Conservation (phyloP, 1,140 invertebrate species). For the Leguminivora glycinivorella region DNA sequence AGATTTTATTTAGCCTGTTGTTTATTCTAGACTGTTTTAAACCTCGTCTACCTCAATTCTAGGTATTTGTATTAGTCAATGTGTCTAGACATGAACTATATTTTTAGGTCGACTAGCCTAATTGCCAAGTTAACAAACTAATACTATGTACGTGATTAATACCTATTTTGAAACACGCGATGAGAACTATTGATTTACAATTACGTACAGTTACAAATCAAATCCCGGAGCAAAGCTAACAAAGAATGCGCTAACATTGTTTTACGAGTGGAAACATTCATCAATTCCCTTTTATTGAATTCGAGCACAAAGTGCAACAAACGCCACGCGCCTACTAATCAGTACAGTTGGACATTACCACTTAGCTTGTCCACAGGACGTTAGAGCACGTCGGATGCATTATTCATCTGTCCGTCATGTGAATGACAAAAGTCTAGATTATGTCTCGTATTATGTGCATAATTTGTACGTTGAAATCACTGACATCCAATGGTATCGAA, state of each 20-base stretch:
- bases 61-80: background rate
- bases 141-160: background rate
- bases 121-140: background rate
- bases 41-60: background rate
- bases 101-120: background rate
- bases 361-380: slow-evolving; percentile 9
- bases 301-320: background rate
- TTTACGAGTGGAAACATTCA: background rate
- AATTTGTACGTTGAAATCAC: background rate
- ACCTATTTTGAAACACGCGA: background rate
- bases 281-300: slow-evolving; percentile 15
- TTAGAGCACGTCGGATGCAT: background rate
- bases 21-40: background rate
- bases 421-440: background rate
- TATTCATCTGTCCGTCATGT: slow-evolving; percentile 8
- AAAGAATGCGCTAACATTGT: background rate
- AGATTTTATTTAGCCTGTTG: background rate
- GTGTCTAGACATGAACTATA: background rate
- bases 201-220: background rate
- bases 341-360: slow-evolving; percentile 9
- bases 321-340: background rate
- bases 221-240: background rate
- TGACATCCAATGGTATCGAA: too few relatives aligned
- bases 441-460: background rate
- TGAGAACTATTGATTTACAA: too few relatives aligned